Evolutionary conservation across 2,888 invertebrate genomes (phyloP), one percentile per base, ranked within the genome.

Genomic region (Euclidia mi): DNA sequence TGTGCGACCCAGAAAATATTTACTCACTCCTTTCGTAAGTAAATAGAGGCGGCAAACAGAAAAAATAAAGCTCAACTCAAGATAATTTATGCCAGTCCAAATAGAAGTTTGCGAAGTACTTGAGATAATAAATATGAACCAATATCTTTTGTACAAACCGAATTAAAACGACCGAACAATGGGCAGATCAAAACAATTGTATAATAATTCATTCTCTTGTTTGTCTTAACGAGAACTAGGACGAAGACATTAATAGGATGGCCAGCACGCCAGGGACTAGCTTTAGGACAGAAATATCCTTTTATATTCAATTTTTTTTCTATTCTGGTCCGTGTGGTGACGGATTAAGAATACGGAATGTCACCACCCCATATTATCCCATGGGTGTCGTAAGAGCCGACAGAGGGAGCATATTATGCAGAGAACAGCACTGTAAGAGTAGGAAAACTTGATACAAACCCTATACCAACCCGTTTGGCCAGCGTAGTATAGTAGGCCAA

Each of bases 131-230:
- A 63, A 47, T 45, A 42, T 60, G 47, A 51, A 52, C 56, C 59
- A 66, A 73, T 64, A 64, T 60, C 55, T 48, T 56, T 60, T 42
- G 46, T 60, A 44, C 44, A 57, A 47, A 56, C 60, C 46, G 56
- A 65, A 63, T 65, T 52, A 61, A 56, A 14, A n/a, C 42, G 20
- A 28, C 50, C 17, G 57, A 60, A 71, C 62, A 73, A 73, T 57
- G 37, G 41, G 44, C 37, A 42, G 32, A 69, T 71, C 69, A 74
- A 58, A 67, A 71, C 65, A 64, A 61, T 53, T 50, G 40, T 52
- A 50, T 49, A 48, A 71, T 71, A 69, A 73, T 64, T 73, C 69
- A 69, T 64, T 38, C 31, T 7, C 41, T 65, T 73, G 68, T 73
- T 73, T 66, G 51, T 69, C 48, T 65, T 47, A 56, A 44, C 50